Conservation (phyloP, 2,888 invertebrate genomes). For the Timema cristinae region DNA sequence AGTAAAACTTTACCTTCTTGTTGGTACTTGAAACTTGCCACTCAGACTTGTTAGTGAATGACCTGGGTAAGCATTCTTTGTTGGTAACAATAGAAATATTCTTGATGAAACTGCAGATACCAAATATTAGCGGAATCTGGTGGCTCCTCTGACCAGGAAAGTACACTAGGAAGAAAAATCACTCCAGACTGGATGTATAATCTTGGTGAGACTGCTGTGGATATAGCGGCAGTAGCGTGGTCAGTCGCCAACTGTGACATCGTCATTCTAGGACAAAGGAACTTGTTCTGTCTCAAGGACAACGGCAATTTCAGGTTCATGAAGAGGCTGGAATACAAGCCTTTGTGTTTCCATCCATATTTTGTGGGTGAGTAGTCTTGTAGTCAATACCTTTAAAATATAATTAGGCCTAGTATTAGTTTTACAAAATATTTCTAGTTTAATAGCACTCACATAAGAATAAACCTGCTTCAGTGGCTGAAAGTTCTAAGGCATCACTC, state of each 20-base stretch:
- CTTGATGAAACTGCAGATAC: constrained; percentile 52
- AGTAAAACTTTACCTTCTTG: too few relatives aligned
- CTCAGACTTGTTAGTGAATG: too few relatives aligned
- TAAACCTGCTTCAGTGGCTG: too few relatives aligned
- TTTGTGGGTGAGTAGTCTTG: constrained; percentile 50
- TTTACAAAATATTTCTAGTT: too few relatives aligned
- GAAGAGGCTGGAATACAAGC: constrained; percentile 79
- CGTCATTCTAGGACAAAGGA: constrained; percentile 77
- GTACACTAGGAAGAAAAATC: constrained; percentile 57
- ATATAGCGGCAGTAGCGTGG: constrained; percentile 57
- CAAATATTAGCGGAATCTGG: constrained; percentile 71
- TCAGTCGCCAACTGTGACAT: constrained; percentile 65
- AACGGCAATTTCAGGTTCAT: constrained; percentile 76
- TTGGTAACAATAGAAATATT: too few relatives aligned
- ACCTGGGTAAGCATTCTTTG: too few relatives aligned
- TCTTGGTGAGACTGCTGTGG: constrained; percentile 70
- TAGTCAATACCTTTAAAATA: too few relatives aligned
- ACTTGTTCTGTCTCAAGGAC: constrained; percentile 75
- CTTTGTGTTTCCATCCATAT: constrained; percentile 70
- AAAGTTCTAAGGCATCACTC: too few relatives aligned
- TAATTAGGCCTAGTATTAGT: too few relatives aligned
- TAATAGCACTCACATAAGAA: too few relatives aligned
- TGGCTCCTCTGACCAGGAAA: constrained; percentile 52
- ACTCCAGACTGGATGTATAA: constrained; percentile 77
- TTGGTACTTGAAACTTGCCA: too few relatives aligned